Percentiles rank a stretch among this genome's conserved stretches.
Evolutionary conservation across 2,797 vertebrate species (phyloP).

Genomic region (Pteronotus mesoamericanus): DNA sequence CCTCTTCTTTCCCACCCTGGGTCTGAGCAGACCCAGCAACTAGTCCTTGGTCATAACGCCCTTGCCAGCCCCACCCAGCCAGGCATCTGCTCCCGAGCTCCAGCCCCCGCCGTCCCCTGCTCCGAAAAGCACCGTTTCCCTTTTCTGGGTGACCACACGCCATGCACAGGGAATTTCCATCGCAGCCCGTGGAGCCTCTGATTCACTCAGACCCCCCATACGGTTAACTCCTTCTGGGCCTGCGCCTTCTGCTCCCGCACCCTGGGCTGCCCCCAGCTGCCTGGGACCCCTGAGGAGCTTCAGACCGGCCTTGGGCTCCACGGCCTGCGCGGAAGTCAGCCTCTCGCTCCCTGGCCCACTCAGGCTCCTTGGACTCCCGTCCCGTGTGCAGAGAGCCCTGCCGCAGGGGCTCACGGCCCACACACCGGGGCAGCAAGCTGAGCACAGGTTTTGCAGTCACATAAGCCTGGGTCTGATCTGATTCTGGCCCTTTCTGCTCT

Average conservation of each 20-base stretch:
- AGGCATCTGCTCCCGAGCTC: slow-evolving; percentile 75
- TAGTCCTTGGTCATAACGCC: slow-evolving; percentile 64
- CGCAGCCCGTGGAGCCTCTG: slow-evolving; percentile 80
- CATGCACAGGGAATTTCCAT: slow-evolving; percentile 86
- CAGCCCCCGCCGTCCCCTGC: slow-evolving; percentile 78
- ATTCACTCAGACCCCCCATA: slow-evolving; percentile 81
- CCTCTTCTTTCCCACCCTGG: background rate
- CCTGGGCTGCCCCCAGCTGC: slow-evolving; percentile 25
- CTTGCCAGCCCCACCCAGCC: slow-evolving; percentile 70
- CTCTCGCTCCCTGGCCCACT: accelerated
- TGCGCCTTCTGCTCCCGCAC: background rate
- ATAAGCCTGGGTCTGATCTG: no score
- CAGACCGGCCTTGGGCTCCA: background rate
- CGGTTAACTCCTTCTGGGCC: slow-evolving; percentile 82
- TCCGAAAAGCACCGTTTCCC: slow-evolving; percentile 85
- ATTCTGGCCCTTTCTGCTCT: background rate
- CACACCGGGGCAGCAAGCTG: no score
- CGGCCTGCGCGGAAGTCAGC: background rate
- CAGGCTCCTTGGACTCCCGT: background rate
- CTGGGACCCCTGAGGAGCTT: background rate
- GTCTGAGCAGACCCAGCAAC: background rate
- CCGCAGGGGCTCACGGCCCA: background rate
- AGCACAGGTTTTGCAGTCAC: background rate
- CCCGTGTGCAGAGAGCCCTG: no score
- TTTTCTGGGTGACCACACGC: slow-evolving; percentile 86